Conservation (phyloP, 2,888 invertebrate genomes). For the Osedax frankpressi region DNA sequence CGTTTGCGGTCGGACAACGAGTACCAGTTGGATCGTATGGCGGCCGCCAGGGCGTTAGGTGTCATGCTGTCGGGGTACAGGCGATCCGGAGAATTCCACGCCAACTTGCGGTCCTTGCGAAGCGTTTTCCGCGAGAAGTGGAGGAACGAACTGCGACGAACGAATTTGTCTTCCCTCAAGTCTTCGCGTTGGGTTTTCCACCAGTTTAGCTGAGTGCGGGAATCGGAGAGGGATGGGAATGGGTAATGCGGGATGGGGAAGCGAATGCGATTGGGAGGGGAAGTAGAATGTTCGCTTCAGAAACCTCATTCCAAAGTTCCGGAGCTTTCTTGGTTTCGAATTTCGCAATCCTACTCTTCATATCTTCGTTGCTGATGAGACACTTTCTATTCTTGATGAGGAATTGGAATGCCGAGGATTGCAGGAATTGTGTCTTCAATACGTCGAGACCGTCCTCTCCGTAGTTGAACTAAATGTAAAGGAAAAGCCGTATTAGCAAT, state of each 20-base stretch:
- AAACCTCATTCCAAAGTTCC: constrained; percentile 53
- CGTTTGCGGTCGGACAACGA: constrained; percentile 54
- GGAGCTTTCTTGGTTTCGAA: constrained; percentile 50
- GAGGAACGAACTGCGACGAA: constrained; percentile 27
- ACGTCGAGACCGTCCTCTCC: constrained; percentile 58
- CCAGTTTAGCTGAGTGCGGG: background rate
- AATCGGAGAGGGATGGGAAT: no score
- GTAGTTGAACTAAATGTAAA: constrained; percentile 52
- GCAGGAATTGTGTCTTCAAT: constrained; percentile 69
- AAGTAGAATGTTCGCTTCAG: constrained; percentile 11
- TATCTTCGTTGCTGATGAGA: constrained; percentile 53
- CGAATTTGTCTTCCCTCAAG: background rate
- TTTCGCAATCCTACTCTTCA: constrained; percentile 54
- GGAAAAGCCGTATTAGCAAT: background rate
- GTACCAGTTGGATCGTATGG: constrained; percentile 59
- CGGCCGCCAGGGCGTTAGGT: constrained; percentile 49
- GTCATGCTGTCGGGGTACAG: constrained; percentile 8
- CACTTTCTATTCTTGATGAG: constrained; percentile 63
- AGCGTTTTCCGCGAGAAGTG: constrained; percentile 30
- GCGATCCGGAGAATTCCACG: background rate
- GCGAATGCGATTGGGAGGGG: background rate
- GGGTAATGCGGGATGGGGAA: no score
- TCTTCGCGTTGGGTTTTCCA: background rate
- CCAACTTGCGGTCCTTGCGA: constrained; percentile 10
- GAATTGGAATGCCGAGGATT: constrained; percentile 62